These are phyloP conservation scores for Brachylomia viminalis DNA, from an alignment of 2,888 invertebrate species.

Conservation along the genomic window DNA sequence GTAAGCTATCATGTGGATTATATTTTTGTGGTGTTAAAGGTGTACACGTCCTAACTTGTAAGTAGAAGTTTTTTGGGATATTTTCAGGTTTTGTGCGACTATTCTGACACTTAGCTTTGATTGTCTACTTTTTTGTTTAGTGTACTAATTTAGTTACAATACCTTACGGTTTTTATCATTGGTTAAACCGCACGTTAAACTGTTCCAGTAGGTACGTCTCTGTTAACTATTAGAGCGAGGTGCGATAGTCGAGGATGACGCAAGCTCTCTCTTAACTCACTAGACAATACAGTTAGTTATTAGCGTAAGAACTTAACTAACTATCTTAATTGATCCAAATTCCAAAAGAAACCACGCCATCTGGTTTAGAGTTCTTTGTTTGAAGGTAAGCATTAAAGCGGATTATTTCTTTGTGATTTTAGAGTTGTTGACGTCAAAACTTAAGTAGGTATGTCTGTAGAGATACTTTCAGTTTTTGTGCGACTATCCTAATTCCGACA, in stretches of 20 bases:
- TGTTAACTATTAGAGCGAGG: not conserved
- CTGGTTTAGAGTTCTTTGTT: not conserved
- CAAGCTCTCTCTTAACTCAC: not conserved
- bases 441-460: no score
- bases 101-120: not conserved
- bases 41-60: not conserved
- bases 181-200: no score
- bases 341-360: not conserved
- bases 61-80: constrained; percentile 1
- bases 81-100: not conserved
- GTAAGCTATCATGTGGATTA: constrained; percentile 16
- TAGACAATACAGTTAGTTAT: not conserved
- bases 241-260: not conserved
- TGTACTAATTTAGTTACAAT: not conserved
- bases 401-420: no score
- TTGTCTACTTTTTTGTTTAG: not conserved
- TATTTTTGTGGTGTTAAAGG: not conserved
- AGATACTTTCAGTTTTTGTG: no score
- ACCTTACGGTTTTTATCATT: not conserved
- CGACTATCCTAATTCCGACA: no score
- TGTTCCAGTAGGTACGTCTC: not conserved
- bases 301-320: not conserved
- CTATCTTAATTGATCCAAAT: not conserved
- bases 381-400: no score
- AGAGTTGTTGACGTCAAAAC: no score